Evolutionary conservation across 53 echinoderm and acorn worm genomes (phyloP).

Genomic region (Apostichopus leukothele): DNA sequence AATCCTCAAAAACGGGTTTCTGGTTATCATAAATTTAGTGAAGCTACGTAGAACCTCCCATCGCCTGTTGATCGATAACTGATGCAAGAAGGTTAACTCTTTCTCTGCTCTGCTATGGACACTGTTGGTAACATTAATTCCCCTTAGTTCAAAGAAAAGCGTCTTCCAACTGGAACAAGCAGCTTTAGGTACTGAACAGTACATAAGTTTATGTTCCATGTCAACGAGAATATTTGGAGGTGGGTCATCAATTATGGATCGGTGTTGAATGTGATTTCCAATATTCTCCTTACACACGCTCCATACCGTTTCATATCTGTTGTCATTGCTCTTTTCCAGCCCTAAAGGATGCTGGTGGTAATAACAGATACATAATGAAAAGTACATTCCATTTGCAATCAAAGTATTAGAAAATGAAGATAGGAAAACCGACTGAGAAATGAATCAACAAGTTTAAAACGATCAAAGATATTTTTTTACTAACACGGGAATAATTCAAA

Average conservation of each 20-base stretch:
- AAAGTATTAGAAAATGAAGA: too few relatives aligned
- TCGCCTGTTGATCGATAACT: background rate
- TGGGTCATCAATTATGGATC: conserved; percentile 8
- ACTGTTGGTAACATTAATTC: background rate
- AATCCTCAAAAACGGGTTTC: conserved; percentile 25
- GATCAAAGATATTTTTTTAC: too few relatives aligned
- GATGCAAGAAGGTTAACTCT: conserved; percentile 9
- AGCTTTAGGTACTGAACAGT: conserved; percentile 25
- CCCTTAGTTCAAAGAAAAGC: conserved; percentile 30
- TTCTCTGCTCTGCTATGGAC: conserved; percentile 1
- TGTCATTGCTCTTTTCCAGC: background rate
- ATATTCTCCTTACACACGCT: background rate
- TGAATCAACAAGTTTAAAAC: too few relatives aligned
- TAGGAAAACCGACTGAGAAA: too few relatives aligned
- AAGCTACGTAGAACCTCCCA: conserved; percentile 5
- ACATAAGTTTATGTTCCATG: conserved; percentile 15
- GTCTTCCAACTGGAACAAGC: conserved; percentile 38
- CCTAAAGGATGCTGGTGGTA: background rate
- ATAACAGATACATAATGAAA: too few relatives aligned
- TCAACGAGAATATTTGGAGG: conserved; percentile 23
- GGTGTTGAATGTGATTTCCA: conserved; percentile 8
- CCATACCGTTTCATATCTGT: background rate
- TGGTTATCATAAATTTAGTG: conserved; percentile 38
- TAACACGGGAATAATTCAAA: too few relatives aligned
- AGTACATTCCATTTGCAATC: too few relatives aligned